These are phyloP conservation scores for Clarias magur DNA, from an alignment of 2,113 vertebrate genomes.

Conservation along the genomic window DNA sequence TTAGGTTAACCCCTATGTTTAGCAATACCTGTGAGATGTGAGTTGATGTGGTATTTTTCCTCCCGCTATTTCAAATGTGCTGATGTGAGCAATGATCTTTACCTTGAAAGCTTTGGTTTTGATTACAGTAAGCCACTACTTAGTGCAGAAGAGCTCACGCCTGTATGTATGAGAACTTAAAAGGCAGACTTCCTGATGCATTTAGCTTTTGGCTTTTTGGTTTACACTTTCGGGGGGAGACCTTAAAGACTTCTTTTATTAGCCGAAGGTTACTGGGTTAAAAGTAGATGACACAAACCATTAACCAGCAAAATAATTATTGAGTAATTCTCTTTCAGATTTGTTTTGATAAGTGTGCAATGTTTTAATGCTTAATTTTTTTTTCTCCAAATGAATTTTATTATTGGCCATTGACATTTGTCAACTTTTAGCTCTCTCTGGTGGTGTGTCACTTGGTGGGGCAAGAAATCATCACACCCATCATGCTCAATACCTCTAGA, in stretches of 20 bases:
- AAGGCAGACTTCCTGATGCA: background rate
- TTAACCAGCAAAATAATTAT: background rate
- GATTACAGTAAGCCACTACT: constrained; percentile 36
- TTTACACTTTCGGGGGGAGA: no score
- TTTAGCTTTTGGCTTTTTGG: background rate
- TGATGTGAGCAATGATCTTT: constrained; percentile 35
- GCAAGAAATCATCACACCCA: background rate
- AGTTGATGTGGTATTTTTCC: constrained; percentile 19
- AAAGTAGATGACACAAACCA: background rate
- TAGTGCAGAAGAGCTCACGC: constrained; percentile 1
- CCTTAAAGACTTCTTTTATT: background rate
- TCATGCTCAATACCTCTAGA: background rate
- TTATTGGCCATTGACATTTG: background rate
- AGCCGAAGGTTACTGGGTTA: background rate
- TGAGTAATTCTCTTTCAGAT: background rate
- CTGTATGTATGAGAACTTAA: background rate
- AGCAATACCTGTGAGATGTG: background rate
- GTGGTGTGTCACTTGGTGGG: background rate
- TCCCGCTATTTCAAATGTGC: background rate
- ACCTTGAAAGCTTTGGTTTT: constrained; percentile 16
- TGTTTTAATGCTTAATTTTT: background rate
- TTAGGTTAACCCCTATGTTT: background rate
- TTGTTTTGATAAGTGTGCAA: background rate
- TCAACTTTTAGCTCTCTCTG: background rate
- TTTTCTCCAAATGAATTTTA: background rate